These are phyloP conservation scores for Gadopsis bispinosus DNA, from an alignment of 2,797 vertebrate species.

Conservation along the genomic window DNA sequence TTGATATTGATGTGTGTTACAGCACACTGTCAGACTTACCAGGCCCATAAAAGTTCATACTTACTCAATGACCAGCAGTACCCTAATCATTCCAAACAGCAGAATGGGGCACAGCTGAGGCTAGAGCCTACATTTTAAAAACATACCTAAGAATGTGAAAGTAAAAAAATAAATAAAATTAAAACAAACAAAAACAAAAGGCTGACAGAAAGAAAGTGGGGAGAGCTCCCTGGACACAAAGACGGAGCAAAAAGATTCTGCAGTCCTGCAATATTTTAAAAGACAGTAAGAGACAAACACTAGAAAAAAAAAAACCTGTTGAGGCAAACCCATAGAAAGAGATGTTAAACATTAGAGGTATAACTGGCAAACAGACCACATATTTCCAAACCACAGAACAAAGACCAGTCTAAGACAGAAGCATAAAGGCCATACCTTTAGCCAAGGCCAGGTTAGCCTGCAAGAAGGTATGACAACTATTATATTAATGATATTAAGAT, in stretches of 20 bases:
- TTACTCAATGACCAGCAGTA: constrained; percentile 95
- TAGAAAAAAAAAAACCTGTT: constrained; percentile 79
- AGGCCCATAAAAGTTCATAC: constrained; percentile 92
- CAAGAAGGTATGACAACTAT: constrained; percentile 83
- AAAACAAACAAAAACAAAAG: constrained; percentile 69
- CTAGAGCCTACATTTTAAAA: constrained; percentile 94
- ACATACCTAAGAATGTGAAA: constrained; percentile 90
- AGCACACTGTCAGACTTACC: constrained; percentile 93
- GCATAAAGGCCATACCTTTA: constrained; percentile 83
- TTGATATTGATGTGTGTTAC: constrained; percentile 84
- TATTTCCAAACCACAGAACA: constrained; percentile 89
- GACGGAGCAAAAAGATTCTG: constrained; percentile 78
- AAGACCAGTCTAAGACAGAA: constrained; percentile 84
- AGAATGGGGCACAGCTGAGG: constrained; percentile 93
- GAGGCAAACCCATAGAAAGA: constrained; percentile 86
- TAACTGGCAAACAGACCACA: constrained; percentile 88
- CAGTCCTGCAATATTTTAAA: constrained; percentile 78
- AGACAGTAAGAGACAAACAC: constrained; percentile 81
- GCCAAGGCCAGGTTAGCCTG: constrained; percentile 83
- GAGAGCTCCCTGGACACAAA: constrained; percentile 82
- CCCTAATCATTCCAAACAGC: constrained; percentile 95
- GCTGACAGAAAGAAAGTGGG: constrained; percentile 74
- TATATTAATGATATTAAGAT: constrained; percentile 67
- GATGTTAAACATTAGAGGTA: constrained; percentile 83
- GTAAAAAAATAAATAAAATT: constrained; percentile 61